phyloP scores from a whole-genome alignment of 2,888 invertebrate species.

The Eupithecia vulgata region DNA sequence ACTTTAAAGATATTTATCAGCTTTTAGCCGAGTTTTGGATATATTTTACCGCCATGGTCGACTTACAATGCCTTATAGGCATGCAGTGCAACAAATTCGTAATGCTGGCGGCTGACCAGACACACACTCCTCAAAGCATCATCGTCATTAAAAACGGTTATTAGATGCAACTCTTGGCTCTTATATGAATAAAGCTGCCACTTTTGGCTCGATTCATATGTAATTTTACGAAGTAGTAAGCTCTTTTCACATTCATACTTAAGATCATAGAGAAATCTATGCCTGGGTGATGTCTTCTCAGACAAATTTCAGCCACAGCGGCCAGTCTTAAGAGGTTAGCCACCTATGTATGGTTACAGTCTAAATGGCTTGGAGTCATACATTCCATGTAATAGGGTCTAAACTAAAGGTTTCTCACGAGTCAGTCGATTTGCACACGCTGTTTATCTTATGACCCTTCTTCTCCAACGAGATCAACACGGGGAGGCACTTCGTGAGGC shows the following conservation, averaged over 20 bases:
- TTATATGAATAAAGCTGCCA: too few species aligned
- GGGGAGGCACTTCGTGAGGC: not conserved
- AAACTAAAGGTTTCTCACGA: not conserved
- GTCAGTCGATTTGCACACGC: not conserved
- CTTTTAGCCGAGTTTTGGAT: not conserved
- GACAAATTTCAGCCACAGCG: not conserved
- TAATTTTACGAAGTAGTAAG: not conserved
- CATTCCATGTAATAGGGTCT: not conserved
- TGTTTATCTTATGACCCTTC: not conserved
- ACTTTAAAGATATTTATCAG: not conserved
- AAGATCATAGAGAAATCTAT: too few species aligned
- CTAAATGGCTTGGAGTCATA: not conserved
- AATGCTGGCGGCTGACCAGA: slow-evolving; percentile 94
- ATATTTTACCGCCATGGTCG: slow-evolving; percentile 15
- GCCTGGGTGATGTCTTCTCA: not conserved
- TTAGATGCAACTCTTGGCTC: not conserved
- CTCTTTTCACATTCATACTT: not conserved
- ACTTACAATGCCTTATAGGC: slow-evolving; percentile 91
- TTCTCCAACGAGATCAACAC: not conserved
- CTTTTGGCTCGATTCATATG: not conserved
- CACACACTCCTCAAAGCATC: slow-evolving; percentile 89
- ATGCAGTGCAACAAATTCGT: slow-evolving; percentile 94
- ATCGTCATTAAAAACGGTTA: slow-evolving; percentile 93
- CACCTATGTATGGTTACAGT: not conserved
- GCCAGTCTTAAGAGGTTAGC: not conserved